phyloP scores from a whole-genome alignment of 2,113 vertebrate species.

The Mungos mungo region DNA sequence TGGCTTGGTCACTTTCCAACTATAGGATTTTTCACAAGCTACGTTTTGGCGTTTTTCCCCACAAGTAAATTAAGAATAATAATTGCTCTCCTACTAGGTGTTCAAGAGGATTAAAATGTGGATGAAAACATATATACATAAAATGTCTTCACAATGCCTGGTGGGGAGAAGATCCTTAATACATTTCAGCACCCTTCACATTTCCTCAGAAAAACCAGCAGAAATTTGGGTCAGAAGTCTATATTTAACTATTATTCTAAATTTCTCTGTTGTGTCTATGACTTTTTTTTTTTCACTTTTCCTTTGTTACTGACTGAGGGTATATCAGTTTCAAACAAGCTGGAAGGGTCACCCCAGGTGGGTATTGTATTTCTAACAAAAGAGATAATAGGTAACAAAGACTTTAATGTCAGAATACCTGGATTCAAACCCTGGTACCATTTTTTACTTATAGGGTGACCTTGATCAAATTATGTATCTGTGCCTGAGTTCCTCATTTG shows the following conservation, averaged over 20 bases:
- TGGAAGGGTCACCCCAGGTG: not conserved
- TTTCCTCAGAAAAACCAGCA: not conserved
- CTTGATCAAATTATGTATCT: not conserved
- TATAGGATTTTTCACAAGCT: not conserved
- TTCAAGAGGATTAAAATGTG: not conserved
- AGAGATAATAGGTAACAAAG: not conserved
- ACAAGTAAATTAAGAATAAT: not conserved
- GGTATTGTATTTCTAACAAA: not conserved
- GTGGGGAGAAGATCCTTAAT: not conserved
- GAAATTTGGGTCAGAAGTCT: not conserved
- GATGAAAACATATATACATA: not conserved
- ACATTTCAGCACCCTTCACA: not conserved
- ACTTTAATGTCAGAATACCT: not conserved
- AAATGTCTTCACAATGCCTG: not conserved
- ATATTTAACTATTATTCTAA: not conserved
- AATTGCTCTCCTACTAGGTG: not conserved
- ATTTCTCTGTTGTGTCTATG: not conserved
- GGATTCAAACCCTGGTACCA: not conserved
- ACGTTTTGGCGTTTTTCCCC: not conserved
- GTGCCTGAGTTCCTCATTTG: not conserved
- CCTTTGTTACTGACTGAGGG: not conserved
- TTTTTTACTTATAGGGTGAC: not conserved
- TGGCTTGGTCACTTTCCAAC: not conserved
- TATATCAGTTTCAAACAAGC: not conserved
- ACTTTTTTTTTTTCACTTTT: not conserved